Evolutionary conservation across 2,113 vertebrate genomes (phyloP).

Genomic region (Gnathonemus longibarbis): DNA sequence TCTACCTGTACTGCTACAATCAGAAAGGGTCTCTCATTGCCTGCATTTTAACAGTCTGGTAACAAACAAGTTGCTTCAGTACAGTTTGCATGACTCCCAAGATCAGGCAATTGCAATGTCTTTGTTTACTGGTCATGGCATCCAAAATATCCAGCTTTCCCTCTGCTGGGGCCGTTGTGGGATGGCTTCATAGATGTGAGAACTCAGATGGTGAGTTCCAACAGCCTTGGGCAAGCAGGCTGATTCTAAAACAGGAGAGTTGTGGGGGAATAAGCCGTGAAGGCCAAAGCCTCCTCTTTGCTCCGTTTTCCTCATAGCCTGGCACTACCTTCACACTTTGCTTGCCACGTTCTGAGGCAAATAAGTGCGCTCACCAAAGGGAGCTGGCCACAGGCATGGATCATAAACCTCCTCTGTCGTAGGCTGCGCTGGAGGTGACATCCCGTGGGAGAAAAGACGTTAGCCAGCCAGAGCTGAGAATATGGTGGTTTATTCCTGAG

Average conservation of each 20-base stretch:
- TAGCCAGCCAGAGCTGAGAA: background rate
- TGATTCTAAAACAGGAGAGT: constrained; percentile 24
- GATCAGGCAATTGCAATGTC: background rate
- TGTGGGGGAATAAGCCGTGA: background rate
- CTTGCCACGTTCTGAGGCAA: constrained; percentile 21
- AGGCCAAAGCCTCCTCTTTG: constrained; percentile 5
- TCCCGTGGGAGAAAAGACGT: background rate
- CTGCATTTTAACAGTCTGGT: background rate
- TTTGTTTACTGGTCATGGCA: background rate
- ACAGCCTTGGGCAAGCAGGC: constrained; percentile 1
- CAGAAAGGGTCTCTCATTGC: background rate
- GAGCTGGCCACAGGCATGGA: background rate
- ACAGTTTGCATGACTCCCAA: background rate
- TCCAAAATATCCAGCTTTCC: background rate
- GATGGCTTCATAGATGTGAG: background rate
- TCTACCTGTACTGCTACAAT: background rate
- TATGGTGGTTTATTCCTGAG: background rate
- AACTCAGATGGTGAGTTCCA: constrained; percentile 11
- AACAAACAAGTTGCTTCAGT: background rate
- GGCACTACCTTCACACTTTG: constrained; percentile 11
- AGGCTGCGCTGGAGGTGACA: background rate
- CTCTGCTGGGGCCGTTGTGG: background rate
- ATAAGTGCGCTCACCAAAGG: constrained; percentile 19
- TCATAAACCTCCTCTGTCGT: background rate
- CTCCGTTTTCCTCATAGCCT: constrained; percentile 21